Evolutionary conservation across 2,113 vertebrate species (phyloP), one percentile per base, ranked within the genome.

Genomic region (Pseudopodoces humilis): DNA sequence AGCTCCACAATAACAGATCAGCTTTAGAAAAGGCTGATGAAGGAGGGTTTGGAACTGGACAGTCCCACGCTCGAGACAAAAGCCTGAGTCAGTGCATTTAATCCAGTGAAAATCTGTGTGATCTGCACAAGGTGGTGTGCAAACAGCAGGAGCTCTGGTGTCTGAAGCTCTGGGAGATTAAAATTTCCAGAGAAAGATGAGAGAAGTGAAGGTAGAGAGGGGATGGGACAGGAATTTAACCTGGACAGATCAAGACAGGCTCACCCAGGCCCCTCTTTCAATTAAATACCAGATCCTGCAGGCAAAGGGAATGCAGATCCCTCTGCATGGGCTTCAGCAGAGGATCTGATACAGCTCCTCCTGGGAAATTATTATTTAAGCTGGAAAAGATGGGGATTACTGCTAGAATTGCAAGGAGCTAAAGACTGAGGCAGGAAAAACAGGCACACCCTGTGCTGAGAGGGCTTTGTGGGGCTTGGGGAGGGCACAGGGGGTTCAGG

Each of bases 361-460:
- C 80, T 63, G 89, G 83, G 77, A 91, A 92, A 94, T 92, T 30
- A 59, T 15, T 55, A 21, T 67, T 91, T 70, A 59, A 84, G 5
- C 68, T 84, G 83, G 80, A 58, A 90, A 94, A 77, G 59, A 92
- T 37, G 60, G 25, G n/a, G 68, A 94, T 92, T 89, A 86, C 23
- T 70, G 65, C 20, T 75, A 46, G 72, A 86, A 83, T 6, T 70
- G 72, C 43, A 49, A 78, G 76, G 60, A 78, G 47, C 17, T 83
- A 27, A 88, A 74, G 64, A 39, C 10, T 83, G 62, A 53, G 50
- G 10, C 55, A 17, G 72, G 27, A 78, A 74, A 76, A 85, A 4
- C 24, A 43, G 33, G 53, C 28, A 44, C 0, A 3, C 3, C 1
- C 19, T 52, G n/a, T 33, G 59, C 41, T 86, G 91, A n/a, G 80